phyloP scores from a whole-genome alignment of 2,888 invertebrate genomes.

The Heliconius aoede region DNA sequence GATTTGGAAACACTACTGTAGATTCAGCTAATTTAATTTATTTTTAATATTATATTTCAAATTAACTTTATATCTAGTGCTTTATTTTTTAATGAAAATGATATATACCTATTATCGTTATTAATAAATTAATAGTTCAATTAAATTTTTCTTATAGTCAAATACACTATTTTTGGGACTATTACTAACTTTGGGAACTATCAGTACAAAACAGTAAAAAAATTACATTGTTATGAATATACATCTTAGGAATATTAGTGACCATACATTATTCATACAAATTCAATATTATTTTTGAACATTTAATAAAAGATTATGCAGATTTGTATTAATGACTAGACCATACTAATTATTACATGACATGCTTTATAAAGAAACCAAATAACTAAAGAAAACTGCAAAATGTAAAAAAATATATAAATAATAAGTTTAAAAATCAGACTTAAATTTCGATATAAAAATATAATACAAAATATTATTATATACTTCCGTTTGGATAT shows the following conservation, averaged over 20 bases:
- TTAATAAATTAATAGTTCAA: neutral
- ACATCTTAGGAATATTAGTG: neutral
- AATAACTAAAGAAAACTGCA: neutral
- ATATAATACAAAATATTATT: neutral
- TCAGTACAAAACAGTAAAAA: slow-evolving; percentile 32
- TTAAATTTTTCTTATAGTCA: neutral
- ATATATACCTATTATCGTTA: neutral
- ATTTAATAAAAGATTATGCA: slow-evolving; percentile 1
- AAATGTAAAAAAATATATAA: neutral
- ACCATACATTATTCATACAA: neutral
- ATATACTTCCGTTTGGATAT: neutral
- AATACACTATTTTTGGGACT: slow-evolving; percentile 7
- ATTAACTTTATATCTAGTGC: too few relatives aligned
- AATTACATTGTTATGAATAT: slow-evolving; percentile 18
- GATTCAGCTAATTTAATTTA: neutral
- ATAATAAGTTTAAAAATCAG: slow-evolving; percentile 2
- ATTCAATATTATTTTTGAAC: neutral
- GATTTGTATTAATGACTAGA: slow-evolving; percentile 17
- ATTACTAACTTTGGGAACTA: slow-evolving; percentile 26
- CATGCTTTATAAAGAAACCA: neutral
- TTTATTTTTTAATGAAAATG: neutral
- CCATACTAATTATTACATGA: neutral
- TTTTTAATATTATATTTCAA: too few relatives aligned
- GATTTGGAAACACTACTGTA: neutral
- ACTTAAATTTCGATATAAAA: slow-evolving; percentile 17